Conservation (phyloP, 2,888 invertebrate species). For the Muscina levida region DNA sequence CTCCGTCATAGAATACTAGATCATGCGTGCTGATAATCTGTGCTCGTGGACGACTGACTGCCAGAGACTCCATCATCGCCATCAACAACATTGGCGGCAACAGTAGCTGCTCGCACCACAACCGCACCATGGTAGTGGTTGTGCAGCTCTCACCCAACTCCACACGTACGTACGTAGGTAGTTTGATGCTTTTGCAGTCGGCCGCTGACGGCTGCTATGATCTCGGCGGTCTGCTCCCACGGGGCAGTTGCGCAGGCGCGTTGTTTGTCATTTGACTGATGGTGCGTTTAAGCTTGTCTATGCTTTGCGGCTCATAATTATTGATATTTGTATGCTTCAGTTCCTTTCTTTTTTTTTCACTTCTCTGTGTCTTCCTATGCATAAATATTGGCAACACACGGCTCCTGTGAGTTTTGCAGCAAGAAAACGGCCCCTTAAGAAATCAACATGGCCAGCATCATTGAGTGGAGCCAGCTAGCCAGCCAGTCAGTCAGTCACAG, state of each 20-base stretch:
- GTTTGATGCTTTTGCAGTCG: not conserved
- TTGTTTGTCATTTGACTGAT: constrained; percentile 44
- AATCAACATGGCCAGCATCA: constrained; percentile 29
- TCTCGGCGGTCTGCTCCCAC: constrained; percentile 45
- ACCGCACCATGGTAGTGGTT: not conserved
- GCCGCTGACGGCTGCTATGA: constrained; percentile 25
- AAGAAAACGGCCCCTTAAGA: constrained; percentile 23
- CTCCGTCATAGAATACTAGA: constrained; percentile 27
- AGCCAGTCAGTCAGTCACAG: constrained; percentile 12
- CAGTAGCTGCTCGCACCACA: not conserved
- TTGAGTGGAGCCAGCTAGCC: not conserved
- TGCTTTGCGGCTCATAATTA: constrained; percentile 26
- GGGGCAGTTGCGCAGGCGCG: constrained; percentile 47
- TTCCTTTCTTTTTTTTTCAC: no score
- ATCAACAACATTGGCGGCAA: no score
- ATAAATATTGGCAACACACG: constrained; percentile 42
- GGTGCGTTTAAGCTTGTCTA: constrained; percentile 23
- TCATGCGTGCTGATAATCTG: constrained; percentile 59
- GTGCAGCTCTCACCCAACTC: not conserved
- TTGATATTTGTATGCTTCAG: constrained; percentile 19
- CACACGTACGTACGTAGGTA: not conserved
- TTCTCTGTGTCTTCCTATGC: not conserved
- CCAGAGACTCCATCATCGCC: no score
- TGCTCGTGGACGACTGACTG: not conserved
- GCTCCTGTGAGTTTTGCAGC: constrained; percentile 13